Evolutionary conservation across 1,140 invertebrate species (phyloP).

Genomic region (Philopotamus ludificatus): DNA sequence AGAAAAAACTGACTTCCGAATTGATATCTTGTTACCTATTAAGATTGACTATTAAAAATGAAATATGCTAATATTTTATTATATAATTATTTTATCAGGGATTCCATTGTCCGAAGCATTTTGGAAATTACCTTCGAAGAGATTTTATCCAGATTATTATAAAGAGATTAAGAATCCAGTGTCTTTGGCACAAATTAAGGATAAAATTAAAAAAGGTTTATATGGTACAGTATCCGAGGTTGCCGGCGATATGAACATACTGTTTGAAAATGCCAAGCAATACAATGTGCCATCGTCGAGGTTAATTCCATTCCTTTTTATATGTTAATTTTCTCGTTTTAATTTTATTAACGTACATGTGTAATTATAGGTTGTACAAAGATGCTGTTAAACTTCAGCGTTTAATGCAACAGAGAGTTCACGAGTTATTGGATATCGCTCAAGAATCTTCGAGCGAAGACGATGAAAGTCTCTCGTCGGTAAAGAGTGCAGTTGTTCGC

Average conservation of each 20-base stretch:
- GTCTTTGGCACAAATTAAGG: constrained; percentile 88
- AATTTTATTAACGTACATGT: not conserved
- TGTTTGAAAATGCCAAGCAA: constrained; percentile 96
- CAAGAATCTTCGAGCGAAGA: constrained; percentile 65
- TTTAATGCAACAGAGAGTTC: constrained; percentile 80
- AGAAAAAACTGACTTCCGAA: too few species aligned
- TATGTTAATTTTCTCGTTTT: not conserved
- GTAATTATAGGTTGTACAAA: constrained; percentile 68
- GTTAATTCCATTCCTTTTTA: constrained; percentile 4
- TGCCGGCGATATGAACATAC: constrained; percentile 93
- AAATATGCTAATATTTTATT: too few species aligned
- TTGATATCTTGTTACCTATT: too few species aligned
- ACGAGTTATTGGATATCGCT: constrained; percentile 77
- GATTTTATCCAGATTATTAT: constrained; percentile 96
- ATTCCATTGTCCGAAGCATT: constrained; percentile 81
- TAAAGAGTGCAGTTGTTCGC: constrained; percentile 53
- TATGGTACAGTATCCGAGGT: constrained; percentile 88
- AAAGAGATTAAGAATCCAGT: constrained; percentile 95
- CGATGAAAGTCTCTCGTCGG: constrained; percentile 53
- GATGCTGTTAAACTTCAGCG: constrained; percentile 60
- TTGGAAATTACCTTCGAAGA: constrained; percentile 85
- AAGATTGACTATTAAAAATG: too few species aligned
- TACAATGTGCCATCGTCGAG: constrained; percentile 88
- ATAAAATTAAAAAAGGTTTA: constrained; percentile 82
- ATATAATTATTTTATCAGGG: not conserved